These are phyloP conservation scores for Pycnomerus fuliginosus DNA, from an alignment of 2,888 invertebrate genomes.

Conservation along the genomic window DNA sequence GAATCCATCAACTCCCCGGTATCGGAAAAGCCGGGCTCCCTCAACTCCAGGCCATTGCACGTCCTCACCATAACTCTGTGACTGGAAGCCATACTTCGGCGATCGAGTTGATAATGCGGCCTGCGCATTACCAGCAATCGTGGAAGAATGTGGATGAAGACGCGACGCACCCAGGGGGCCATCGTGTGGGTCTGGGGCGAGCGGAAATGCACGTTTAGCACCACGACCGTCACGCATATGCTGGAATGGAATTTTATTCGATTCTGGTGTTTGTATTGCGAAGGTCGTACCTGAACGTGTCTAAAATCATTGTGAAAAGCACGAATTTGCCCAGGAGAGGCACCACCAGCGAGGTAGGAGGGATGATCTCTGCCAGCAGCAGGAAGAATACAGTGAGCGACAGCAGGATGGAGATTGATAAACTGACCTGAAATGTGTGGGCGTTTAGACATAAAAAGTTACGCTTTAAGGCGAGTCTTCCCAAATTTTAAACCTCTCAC, in stretches of 20 bases:
- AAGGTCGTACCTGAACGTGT: slow-evolving; percentile 78
- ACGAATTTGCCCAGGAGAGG: slow-evolving; percentile 92
- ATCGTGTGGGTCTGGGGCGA: slow-evolving; percentile 97
- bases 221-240: slow-evolving; percentile 69
- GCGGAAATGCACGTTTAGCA: slow-evolving; percentile 96
- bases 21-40: slow-evolving; percentile 56
- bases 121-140: slow-evolving; percentile 90
- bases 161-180: slow-evolving; percentile 94
- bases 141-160: slow-evolving; percentile 96
- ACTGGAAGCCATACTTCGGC: slow-evolving; percentile 51
- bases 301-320: slow-evolving; percentile 94
- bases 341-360: slow-evolving; percentile 90
- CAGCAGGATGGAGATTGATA: slow-evolving; percentile 92
- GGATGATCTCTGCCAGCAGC: slow-evolving; percentile 84
- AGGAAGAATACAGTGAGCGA: slow-evolving; percentile 96
- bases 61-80: slow-evolving; percentile 72
- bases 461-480: too few species aligned
- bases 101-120: slow-evolving; percentile 66
- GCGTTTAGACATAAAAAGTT: too few species aligned
- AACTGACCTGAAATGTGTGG: slow-evolving; percentile 72
- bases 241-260: slow-evolving; percentile 33
- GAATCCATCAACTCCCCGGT: slow-evolving; percentile 50
- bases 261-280: neutral
- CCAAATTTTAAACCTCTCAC: too few species aligned
- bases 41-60: slow-evolving; percentile 73